Percentiles rank a stretch among this genome's conserved stretches.
phyloP scores from a whole-genome alignment of 2,113 vertebrate genomes.

The Phasianus colchicus region DNA sequence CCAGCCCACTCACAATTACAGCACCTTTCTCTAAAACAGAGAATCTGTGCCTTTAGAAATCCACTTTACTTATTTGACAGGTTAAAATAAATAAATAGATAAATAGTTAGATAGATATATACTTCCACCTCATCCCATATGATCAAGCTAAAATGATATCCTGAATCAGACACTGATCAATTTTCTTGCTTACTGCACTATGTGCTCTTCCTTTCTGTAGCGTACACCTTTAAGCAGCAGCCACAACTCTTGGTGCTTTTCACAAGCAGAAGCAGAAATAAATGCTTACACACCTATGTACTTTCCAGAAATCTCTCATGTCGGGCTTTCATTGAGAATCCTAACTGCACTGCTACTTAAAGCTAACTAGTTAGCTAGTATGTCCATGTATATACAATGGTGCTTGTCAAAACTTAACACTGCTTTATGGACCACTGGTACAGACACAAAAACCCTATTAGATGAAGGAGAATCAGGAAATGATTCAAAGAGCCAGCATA shows the following conservation, averaged over 20 bases:
- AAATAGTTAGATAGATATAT: background rate
- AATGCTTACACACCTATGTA: background rate
- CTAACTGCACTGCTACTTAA: background rate
- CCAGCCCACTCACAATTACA: background rate
- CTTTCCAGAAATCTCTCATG: background rate
- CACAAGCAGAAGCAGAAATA: background rate
- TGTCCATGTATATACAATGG: background rate
- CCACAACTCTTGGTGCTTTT: background rate
- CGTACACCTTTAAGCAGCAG: background rate
- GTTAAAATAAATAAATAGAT: background rate
- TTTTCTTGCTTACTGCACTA: background rate
- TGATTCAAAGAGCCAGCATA: background rate
- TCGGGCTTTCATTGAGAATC: background rate
- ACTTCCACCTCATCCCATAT: background rate
- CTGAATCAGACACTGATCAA: background rate
- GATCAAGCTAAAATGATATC: background rate
- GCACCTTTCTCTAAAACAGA: background rate
- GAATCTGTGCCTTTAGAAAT: background rate
- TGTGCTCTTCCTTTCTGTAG: background rate
- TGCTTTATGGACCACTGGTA: background rate
- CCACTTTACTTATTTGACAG: background rate
- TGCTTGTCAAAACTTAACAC: background rate
- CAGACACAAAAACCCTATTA: rapidly evolving
- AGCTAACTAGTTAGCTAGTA: background rate
- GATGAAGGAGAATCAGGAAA: background rate